A percentile compares a stretch with the other conserved stretches of the same genome.
These are phyloP conservation scores for Drosophila busckii DNA, from an alignment of 1,140 invertebrate species.

Conservation along the genomic window DNA sequence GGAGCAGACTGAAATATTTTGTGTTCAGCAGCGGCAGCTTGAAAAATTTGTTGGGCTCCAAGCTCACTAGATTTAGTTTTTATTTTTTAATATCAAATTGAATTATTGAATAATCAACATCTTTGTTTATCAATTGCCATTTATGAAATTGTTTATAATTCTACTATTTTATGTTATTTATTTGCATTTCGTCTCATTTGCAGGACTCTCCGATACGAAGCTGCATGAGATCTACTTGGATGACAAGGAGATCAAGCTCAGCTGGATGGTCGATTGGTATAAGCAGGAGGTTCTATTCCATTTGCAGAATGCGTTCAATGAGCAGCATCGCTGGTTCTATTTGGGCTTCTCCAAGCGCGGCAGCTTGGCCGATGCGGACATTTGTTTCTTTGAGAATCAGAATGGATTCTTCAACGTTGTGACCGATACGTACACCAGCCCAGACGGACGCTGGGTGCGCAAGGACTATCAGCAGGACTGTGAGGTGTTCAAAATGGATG, in stretches of 20 bases:
- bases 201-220: constrained; percentile 76
- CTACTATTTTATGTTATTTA: no score
- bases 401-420: constrained; percentile 75
- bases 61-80: background rate
- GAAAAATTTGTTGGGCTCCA: no score
- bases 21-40: no score
- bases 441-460: constrained; percentile 82
- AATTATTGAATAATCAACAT: no score
- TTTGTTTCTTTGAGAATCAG: constrained; percentile 86
- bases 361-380: constrained; percentile 87
- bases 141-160: no score
- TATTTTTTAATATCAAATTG: no score
- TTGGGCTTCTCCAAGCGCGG: constrained; percentile 96
- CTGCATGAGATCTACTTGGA: constrained; percentile 73
- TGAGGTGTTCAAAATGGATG: constrained; percentile 83
- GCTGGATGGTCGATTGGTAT: constrained; percentile 79
- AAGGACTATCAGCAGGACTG: constrained; percentile 91
- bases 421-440: constrained; percentile 86
- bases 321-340: constrained; percentile 86
- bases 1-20: no score
- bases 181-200: no score
- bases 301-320: constrained; percentile 75
- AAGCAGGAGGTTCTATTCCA: constrained; percentile 78
- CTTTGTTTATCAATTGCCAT: no score
- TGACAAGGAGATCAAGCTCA: constrained; percentile 76